Percentiles rank a stretch among this genome's conserved stretches.
phyloP scores from a whole-genome alignment of 1,140 invertebrate species.

The Ylistrum balloti region DNA sequence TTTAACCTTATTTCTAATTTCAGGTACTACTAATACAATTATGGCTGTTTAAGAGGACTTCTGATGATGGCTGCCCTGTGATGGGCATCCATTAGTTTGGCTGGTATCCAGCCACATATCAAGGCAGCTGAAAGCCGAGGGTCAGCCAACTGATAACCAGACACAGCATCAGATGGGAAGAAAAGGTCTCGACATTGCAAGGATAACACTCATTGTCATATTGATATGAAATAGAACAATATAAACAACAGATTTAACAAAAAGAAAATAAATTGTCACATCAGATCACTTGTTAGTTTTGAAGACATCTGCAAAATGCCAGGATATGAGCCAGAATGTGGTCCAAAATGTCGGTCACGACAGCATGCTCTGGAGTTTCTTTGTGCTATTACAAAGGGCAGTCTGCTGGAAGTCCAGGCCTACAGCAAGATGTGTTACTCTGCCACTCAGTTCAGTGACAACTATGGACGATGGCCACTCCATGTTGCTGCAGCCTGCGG shows the following conservation, averaged over 20 bases:
- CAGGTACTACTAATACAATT: conserved; percentile 64
- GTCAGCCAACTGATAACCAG: background rate
- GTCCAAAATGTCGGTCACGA: conserved; percentile 85
- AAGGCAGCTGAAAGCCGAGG: background rate
- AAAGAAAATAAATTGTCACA: background rate
- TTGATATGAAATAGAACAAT: background rate
- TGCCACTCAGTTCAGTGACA: conserved; percentile 83
- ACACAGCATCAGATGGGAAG: background rate
- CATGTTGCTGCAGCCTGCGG: conserved; percentile 89
- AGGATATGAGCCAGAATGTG: conserved; percentile 75
- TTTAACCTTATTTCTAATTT: conserved; percentile 63
- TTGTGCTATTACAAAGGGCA: conserved; percentile 85
- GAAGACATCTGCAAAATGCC: conserved; percentile 63
- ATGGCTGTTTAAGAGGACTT: conserved; percentile 68
- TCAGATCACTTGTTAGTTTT: background rate
- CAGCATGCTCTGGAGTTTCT: conserved; percentile 86
- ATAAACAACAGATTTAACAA: background rate
- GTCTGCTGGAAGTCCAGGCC: conserved; percentile 68
- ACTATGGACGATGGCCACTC: conserved; percentile 86
- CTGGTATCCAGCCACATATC: conserved; percentile 56
- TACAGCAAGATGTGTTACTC: conserved; percentile 85
- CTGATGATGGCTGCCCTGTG: conserved; percentile 66
- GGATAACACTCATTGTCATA: background rate
- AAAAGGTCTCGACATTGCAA: background rate
- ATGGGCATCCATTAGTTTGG: conserved; percentile 65